These are phyloP conservation scores for Erebia palarica DNA, from an alignment of 2,888 invertebrate species.

Conservation along the genomic window DNA sequence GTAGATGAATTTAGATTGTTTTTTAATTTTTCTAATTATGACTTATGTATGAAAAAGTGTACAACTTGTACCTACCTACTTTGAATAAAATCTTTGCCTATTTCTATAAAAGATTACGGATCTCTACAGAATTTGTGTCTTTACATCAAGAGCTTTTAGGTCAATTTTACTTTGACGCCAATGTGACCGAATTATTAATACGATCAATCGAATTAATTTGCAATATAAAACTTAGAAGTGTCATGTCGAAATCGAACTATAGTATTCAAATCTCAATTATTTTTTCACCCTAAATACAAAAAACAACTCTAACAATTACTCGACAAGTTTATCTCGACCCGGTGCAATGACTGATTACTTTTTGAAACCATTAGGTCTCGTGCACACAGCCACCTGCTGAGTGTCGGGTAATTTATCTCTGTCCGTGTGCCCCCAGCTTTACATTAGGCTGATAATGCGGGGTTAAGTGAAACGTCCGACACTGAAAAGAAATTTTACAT, in stretches of 20 bases:
- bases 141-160: too few relatives aligned
- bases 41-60: not conserved
- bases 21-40: too few relatives aligned
- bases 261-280: too few relatives aligned
- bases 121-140: too few relatives aligned
- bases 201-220: too few relatives aligned
- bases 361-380: constrained; percentile 38
- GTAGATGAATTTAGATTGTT: too few relatives aligned
- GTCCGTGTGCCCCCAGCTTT: constrained; percentile 62
- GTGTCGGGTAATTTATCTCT: constrained; percentile 60
- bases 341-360: constrained; percentile 40
- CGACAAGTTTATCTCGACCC: constrained; percentile 25
- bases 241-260: too few relatives aligned
- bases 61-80: not conserved
- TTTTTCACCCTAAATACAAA: not conserved
- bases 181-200: too few relatives aligned
- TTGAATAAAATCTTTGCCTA: too few relatives aligned
- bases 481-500: constrained; percentile 30
- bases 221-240: too few relatives aligned
- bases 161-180: too few relatives aligned
- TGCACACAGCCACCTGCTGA: constrained; percentile 39
- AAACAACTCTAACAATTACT: constrained; percentile 24
- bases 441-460: constrained; percentile 59
- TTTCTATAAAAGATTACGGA: too few relatives aligned
- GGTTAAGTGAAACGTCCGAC: constrained; percentile 48